A percentile compares a stretch with the other conserved stretches of the same genome.
phyloP scores from a whole-genome alignment of 2,797 vertebrate species.

The Poecilia wingei region DNA sequence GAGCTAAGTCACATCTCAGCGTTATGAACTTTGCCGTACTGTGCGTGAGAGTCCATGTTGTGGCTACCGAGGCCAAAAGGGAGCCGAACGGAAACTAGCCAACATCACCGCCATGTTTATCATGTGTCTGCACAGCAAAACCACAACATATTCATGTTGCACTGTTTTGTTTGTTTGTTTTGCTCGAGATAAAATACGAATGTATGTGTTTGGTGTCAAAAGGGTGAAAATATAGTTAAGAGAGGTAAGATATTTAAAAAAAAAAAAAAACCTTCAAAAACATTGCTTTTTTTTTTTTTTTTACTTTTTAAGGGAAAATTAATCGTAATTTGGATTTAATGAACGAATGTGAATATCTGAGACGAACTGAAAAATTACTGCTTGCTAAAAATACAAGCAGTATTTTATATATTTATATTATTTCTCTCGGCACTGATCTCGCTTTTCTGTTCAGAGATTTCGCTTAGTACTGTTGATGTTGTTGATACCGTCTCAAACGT shows the following conservation, averaged over 20 bases:
- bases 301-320: too few relatives aligned
- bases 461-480: neutral
- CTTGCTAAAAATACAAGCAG: neutral
- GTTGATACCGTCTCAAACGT: neutral
- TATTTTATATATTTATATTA: constrained; percentile 3
- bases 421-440: constrained; percentile 5
- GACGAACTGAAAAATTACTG: neutral
- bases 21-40: constrained; percentile 10
- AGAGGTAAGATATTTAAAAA: constrained; percentile 31
- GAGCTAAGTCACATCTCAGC: constrained; percentile 25
- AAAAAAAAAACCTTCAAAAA: constrained; percentile 28
- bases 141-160: constrained; percentile 1
- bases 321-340: too few relatives aligned
- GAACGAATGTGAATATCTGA: neutral
- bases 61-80: constrained; percentile 17
- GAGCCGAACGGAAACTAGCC: constrained; percentile 10
- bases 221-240: neutral
- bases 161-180: neutral
- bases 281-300: neutral
- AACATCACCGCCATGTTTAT: constrained; percentile 25
- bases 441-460: constrained; percentile 9
- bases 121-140: constrained; percentile 11
- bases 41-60: neutral
- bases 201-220: neutral
- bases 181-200: neutral